These are phyloP conservation scores for Sinosuthora webbiana DNA, from an alignment of 2,113 vertebrate species.

Conservation along the genomic window DNA sequence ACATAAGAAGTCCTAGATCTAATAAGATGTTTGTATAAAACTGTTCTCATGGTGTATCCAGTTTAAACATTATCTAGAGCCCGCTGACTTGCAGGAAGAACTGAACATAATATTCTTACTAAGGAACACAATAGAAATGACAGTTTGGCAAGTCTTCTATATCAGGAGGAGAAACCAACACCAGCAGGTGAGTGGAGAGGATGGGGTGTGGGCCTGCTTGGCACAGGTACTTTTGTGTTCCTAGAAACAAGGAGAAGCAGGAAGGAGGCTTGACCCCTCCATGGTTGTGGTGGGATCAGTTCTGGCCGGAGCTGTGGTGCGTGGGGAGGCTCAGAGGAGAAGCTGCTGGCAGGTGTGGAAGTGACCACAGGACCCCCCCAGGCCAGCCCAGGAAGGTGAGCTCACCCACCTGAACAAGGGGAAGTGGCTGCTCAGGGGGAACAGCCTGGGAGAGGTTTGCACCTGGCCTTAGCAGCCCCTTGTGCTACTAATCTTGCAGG, in stretches of 20 bases:
- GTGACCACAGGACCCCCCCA: accelerated
- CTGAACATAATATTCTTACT: background rate
- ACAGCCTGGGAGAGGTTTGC: accelerated
- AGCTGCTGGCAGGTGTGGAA: background rate
- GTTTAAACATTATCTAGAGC: background rate
- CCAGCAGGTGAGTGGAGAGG: background rate
- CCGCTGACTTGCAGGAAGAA: background rate
- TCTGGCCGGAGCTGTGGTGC: background rate
- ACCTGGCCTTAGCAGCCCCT: background rate
- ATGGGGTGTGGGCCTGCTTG: background rate
- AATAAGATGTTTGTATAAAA: background rate
- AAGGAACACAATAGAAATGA: background rate
- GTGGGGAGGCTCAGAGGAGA: background rate
- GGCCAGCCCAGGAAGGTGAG: background rate
- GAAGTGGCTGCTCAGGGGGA: background rate
- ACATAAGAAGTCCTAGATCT: background rate
- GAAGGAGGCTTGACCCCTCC: background rate
- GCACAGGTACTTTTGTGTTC: background rate
- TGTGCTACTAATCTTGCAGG: background rate
- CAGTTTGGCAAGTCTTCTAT: background rate
- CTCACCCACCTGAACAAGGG: background rate
- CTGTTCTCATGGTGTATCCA: background rate
- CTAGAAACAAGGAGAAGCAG: background rate
- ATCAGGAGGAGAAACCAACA: background rate
- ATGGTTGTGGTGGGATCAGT: background rate